A percentile compares a stretch with the other conserved stretches of the same genome.
These are phyloP conservation scores for Ciconia stormi DNA, from an alignment of 2,113 vertebrate species.

Conservation along the genomic window DNA sequence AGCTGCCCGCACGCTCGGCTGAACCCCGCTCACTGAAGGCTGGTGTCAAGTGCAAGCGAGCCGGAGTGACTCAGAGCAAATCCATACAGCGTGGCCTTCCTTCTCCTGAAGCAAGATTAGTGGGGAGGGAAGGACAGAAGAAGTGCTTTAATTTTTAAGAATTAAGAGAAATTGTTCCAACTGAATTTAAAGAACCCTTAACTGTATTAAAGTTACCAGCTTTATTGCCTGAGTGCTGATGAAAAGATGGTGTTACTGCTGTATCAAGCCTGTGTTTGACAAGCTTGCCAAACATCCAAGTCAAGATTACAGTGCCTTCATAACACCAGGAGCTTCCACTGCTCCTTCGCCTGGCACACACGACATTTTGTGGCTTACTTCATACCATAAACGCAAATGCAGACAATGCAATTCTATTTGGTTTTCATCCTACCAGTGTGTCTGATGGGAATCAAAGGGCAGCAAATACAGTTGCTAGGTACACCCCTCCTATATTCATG, in stretches of 20 bases:
- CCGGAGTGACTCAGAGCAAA: not conserved
- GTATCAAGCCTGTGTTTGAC: no score
- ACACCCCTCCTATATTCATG: no score
- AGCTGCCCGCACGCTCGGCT: no score
- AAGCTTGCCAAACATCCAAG: not conserved
- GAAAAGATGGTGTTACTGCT: not conserved
- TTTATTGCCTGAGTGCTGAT: not conserved
- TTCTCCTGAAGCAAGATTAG: not conserved
- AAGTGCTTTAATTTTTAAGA: not conserved
- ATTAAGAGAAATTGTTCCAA: not conserved
- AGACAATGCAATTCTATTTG: no score
- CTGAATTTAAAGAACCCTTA: no score
- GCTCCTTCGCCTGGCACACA: not conserved
- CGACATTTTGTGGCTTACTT: rapidly evolving
- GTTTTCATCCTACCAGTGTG: rapidly evolving
- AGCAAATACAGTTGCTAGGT: not conserved
- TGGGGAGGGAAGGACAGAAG: not conserved
- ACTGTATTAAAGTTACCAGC: not conserved
- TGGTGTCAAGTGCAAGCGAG: not conserved
- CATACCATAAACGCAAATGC: not conserved
- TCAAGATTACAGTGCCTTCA: not conserved
- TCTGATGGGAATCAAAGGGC: no score
- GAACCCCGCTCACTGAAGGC: not conserved
- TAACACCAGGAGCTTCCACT: not conserved
- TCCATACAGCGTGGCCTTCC: not conserved